phyloP scores from a whole-genome alignment of 2,888 invertebrate species.

The Hetaerina titia region DNA sequence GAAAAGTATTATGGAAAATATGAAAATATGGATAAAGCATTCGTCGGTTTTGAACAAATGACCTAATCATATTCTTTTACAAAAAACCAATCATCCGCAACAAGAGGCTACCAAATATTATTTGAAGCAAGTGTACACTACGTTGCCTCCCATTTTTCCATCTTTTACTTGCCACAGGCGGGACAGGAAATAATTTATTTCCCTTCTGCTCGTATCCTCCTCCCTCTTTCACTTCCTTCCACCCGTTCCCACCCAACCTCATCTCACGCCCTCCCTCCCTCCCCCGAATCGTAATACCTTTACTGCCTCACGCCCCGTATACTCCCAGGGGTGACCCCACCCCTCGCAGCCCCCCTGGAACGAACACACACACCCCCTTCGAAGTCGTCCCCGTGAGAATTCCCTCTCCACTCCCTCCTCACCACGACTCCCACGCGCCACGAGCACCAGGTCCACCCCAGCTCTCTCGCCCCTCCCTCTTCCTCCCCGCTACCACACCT shows the following conservation, averaged over 20 bases:
- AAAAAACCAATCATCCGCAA: no score
- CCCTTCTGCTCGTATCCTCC: background rate
- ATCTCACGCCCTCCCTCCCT: background rate
- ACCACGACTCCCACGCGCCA: background rate
- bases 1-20: no score
- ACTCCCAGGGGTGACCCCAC: background rate
- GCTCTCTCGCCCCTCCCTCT: background rate
- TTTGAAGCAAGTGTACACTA: no score
- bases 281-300: background rate
- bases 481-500: background rate
- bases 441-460: background rate
- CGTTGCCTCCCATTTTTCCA: no score
- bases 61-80: no score
- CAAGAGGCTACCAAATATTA: no score
- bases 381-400: background rate
- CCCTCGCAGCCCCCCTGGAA: background rate
- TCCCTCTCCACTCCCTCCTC: background rate
- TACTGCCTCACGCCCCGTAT: background rate
- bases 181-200: no score
- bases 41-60: no score
- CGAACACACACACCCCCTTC: background rate
- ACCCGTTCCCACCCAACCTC: background rate
- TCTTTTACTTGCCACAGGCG: no score
- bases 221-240: background rate
- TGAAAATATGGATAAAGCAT: no score